Evolutionary conservation across 2,888 invertebrate species (phyloP), one percentile per base, ranked within the genome.

Genomic region (Chironomus riparius): DNA sequence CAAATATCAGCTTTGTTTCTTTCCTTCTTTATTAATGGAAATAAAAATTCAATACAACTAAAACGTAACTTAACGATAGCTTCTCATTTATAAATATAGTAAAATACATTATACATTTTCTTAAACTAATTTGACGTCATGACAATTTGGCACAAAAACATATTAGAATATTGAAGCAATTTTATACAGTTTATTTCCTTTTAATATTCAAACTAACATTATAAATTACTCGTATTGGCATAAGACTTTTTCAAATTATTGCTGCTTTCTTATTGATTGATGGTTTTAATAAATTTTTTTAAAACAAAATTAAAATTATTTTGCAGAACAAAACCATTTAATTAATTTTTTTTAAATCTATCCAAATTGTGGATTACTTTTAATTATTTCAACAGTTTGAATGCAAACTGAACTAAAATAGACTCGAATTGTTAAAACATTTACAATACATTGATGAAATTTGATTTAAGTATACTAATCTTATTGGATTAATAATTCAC

Each of bases 111-210:
- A 56, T 56, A 18, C n/a, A 56, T 56, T 15, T 56, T 56, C 38
- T 38, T 38, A 18, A 65, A 24, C 68, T 68, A 68, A 68, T 5
- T 38, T 68, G 68, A 68, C 68, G 38, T 56, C 56, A 56, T 56
- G 56, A 65, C 10, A 68, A 68, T 68, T 68, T 68, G 68, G 68
- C 68, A 68, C 68, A 68, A 68, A 68, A 28, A 68, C 24, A 68
- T 28, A 38, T 13, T 38, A 18, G 56, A 56, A 56, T 18, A 56
- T 56, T 56, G 56, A 18, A 15, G 18, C n/a, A 56, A 56, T 56
- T 18, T 18, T 56, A 18, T 56, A 18, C 65, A 7, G 65, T 15
- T 38, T n/a, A 24, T 28, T 38, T 68, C 28, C 24, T 15, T 65
- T 24, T 13, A 22, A 21, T 22, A 24, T 65, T 21, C 5, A 28